Evolutionary conservation across 2,888 invertebrate species (phyloP).

Genomic region (Andrena chrysosceles): DNA sequence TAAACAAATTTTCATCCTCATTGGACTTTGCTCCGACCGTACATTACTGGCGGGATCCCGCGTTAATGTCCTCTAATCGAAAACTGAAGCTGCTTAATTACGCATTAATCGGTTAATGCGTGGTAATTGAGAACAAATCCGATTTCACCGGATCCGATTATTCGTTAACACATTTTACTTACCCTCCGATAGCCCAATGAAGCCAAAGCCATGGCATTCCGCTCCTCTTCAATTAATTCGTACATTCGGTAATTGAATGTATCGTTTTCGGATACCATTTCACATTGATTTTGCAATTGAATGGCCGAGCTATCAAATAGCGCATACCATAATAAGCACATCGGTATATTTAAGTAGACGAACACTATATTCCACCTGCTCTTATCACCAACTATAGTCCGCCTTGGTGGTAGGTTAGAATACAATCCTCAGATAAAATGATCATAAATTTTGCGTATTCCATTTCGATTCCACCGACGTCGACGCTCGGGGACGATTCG

Average conservation of each 20-base stretch:
- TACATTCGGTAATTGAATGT: too few species aligned
- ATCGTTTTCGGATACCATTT: too few species aligned
- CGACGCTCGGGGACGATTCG: not conserved
- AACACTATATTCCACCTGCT: not conserved
- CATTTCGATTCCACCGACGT: not conserved
- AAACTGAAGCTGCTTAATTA: conserved; percentile 33
- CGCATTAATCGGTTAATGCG: conserved; percentile 37
- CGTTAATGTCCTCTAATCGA: conserved; percentile 30
- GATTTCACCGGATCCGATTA: conserved; percentile 52
- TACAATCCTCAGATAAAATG: not conserved
- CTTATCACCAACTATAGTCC: not conserved
- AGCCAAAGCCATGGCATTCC: too few species aligned
- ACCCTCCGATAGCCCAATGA: not conserved
- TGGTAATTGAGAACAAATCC: conserved; percentile 45
- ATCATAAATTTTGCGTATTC: not conserved
- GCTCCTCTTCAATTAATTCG: too few species aligned
- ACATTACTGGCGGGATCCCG: not conserved
- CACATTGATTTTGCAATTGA: too few species aligned
- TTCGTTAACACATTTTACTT: conserved; percentile 23
- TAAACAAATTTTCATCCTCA: not conserved
- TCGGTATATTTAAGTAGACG: too few species aligned
- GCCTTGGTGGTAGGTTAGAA: not conserved
- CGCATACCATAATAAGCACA: too few species aligned
- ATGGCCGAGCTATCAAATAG: too few species aligned
- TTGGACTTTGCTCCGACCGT: not conserved